Percentiles rank a stretch among this genome's conserved stretches.
These are phyloP conservation scores for Galeopterus variegatus DNA, from an alignment of 2,113 vertebrate genomes.

Conservation along the genomic window DNA sequence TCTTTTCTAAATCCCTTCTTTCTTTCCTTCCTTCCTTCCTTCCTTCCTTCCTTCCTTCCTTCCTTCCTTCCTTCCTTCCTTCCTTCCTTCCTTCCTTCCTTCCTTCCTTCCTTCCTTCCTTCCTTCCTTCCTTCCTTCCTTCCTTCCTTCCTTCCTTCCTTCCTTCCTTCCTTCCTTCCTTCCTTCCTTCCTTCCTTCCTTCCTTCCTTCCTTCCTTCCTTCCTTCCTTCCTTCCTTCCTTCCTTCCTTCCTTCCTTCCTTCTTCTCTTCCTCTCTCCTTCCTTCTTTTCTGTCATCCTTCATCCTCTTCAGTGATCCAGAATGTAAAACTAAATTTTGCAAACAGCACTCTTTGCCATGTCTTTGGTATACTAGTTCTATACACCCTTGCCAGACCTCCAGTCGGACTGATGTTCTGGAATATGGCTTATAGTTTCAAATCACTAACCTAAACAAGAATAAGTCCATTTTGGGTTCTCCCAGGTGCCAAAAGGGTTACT, in stretches of 20 bases:
- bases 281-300: not conserved
- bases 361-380: not conserved
- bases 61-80: too few relatives aligned
- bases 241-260: too few relatives aligned
- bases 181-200: not conserved
- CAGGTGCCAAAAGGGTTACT: rapidly evolving
- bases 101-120: too few relatives aligned
- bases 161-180: rapidly evolving
- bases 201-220: not conserved
- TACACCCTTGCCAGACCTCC: rapidly evolving
- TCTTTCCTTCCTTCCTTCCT: not conserved
- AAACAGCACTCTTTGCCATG: not conserved
- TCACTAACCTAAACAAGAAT: not conserved
- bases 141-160: rapidly evolving
- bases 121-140: rapidly evolving
- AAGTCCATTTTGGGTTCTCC: not conserved
- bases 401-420: not conserved
- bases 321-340: not conserved
- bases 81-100: not conserved
- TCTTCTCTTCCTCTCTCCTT: not conserved
- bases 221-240: not conserved
- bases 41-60: too few relatives aligned
- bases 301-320: not conserved
- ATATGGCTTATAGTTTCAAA: not conserved
- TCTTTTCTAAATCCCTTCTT: not conserved